Evolutionary conservation across 2,113 vertebrate genomes (phyloP).

Genomic region (Bombycilla garrulus): DNA sequence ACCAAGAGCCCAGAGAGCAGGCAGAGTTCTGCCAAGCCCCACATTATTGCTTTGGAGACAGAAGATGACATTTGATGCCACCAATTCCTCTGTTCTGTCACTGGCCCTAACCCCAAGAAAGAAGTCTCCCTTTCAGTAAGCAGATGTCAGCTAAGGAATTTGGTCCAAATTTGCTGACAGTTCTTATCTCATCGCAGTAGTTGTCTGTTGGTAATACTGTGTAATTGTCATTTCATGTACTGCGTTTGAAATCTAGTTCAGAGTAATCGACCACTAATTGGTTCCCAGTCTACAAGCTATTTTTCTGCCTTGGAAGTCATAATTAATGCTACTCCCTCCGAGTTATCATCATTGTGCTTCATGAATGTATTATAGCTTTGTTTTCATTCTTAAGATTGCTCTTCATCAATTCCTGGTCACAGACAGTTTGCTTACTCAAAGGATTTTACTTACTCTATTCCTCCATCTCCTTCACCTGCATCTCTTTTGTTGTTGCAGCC

Average conservation of each 20-base stretch:
- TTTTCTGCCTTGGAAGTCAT: slow-evolving; percentile 51
- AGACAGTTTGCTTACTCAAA: slow-evolving; percentile 48
- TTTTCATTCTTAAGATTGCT: slow-evolving; percentile 48
- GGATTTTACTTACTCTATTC: slow-evolving; percentile 10
- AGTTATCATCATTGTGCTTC: slow-evolving; percentile 44
- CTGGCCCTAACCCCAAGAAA: background rate
- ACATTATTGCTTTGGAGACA: background rate
- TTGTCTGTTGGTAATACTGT: slow-evolving; percentile 16
- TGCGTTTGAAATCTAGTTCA: slow-evolving; percentile 53
- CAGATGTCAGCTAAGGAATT: slow-evolving; percentile 9
- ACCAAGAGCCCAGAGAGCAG: background rate
- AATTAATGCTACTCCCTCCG: slow-evolving; percentile 39
- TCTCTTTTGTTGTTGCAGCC: background rate
- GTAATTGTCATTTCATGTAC: slow-evolving; percentile 46
- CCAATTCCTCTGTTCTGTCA: background rate
- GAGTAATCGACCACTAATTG: slow-evolving; percentile 48
- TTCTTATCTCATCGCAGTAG: slow-evolving; percentile 1
- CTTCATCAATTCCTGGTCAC: slow-evolving; percentile 22
- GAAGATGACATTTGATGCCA: background rate
- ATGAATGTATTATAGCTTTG: slow-evolving; percentile 55
- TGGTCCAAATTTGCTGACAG: slow-evolving; percentile 24
- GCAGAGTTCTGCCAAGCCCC: background rate
- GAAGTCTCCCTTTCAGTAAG: background rate
- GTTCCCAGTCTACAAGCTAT: slow-evolving; percentile 45
- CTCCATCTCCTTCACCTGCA: slow-evolving; percentile 7